Conservation (phyloP, 2,888 invertebrate species). For the Orthosia incerta region DNA sequence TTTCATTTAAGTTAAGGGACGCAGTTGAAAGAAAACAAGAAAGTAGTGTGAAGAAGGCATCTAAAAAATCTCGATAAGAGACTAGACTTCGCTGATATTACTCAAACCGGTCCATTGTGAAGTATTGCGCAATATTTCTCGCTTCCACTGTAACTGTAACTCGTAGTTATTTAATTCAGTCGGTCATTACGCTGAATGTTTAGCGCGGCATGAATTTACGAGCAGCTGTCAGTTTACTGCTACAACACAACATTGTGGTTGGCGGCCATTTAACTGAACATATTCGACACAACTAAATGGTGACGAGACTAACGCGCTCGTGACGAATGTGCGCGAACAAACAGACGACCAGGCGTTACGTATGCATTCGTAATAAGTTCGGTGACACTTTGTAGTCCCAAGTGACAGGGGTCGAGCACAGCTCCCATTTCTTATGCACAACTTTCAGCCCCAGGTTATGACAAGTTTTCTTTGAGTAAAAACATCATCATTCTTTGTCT, state of each 20-base stretch:
- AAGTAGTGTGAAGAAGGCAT: too few relatives aligned
- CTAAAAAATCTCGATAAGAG: too few relatives aligned
- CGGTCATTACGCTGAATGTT: conserved; percentile 35
- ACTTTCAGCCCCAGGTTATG: conserved; percentile 9
- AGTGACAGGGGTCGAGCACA: conserved; percentile 29
- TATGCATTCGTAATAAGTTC: conserved; percentile 24
- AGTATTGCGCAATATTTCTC: background rate
- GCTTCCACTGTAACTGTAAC: background rate
- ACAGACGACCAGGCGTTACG: background rate
- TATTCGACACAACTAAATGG: conserved; percentile 26
- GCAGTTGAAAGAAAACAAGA: too few relatives aligned
- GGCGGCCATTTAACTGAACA: conserved; percentile 10
- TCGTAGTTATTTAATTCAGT: conserved; percentile 29
- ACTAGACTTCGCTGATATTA: too few relatives aligned
- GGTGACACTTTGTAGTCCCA: conserved; percentile 17
- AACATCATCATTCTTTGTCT: conserved; percentile 20
- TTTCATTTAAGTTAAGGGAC: too few relatives aligned
- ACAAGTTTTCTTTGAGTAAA: conserved; percentile 22
- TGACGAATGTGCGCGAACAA: conserved; percentile 10
- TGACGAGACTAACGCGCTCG: background rate
- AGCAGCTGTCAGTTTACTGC: conserved; percentile 31
- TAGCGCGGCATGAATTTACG: conserved; percentile 43
- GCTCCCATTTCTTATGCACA: conserved; percentile 6
- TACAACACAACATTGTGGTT: conserved; percentile 18
- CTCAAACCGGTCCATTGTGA: background rate